phyloP scores from a whole-genome alignment of 2,113 vertebrate genomes.

The Cyprinodon brontotheroides region DNA sequence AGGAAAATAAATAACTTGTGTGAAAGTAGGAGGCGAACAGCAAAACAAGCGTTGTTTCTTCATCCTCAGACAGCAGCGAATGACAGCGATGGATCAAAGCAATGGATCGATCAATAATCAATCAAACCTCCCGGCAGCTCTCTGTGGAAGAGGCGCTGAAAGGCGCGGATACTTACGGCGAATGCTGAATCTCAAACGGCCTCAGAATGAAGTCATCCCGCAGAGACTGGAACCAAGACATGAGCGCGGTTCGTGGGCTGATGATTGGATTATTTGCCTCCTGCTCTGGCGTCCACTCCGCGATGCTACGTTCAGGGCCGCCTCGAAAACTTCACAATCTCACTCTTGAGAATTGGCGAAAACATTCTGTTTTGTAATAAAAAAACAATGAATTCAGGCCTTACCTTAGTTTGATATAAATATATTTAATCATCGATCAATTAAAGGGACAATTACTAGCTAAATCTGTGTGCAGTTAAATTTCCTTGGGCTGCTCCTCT shows the following conservation, averaged over 20 bases:
- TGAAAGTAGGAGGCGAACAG: not conserved
- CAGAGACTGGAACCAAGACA: conserved; percentile 65
- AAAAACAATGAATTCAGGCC: no score
- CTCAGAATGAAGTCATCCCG: conserved; percentile 69
- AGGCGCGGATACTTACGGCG: conserved; percentile 47
- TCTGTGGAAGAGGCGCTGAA: not conserved
- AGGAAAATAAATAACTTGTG: no score
- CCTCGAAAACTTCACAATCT: conserved; percentile 18
- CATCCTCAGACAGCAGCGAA: not conserved
- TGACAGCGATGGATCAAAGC: not conserved
- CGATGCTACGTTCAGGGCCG: conserved; percentile 41
- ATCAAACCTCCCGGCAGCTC: conserved; percentile 17
- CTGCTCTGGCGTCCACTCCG: conserved; percentile 22
- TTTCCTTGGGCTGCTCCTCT: not conserved
- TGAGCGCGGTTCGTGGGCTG: conserved; percentile 25
- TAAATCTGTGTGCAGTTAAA: no score
- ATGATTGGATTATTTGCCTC: conserved; percentile 66
- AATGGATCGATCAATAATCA: conserved; percentile 31
- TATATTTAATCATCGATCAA: not conserved
- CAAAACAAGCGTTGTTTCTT: conserved; percentile 4
- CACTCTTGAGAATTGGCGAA: not conserved
- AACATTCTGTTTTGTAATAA: not conserved
- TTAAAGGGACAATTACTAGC: no score
- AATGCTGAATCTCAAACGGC: conserved; percentile 52
- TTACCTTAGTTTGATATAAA: not conserved